Evolutionary conservation across 2,888 invertebrate species (phyloP), one percentile per base, ranked within the genome.

Genomic region (Caenorhabditis virilis): DNA sequence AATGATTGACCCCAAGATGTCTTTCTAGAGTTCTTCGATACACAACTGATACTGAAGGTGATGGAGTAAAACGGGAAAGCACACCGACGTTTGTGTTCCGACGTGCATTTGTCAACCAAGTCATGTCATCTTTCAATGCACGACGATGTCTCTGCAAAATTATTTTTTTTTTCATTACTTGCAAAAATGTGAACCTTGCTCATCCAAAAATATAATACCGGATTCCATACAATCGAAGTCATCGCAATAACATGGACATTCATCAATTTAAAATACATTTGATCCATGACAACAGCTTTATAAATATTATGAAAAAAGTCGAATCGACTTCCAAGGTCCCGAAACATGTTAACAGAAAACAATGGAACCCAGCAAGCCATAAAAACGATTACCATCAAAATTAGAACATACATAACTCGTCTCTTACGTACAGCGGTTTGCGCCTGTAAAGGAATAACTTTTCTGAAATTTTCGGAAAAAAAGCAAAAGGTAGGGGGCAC

Each of bases 121-220:
- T 75, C 80, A 82, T 82, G 57, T 82, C 82, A 55, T 82, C 79
- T 50, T 79, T 78, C 18, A 82, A 69, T 3, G 82, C 82, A 20
- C 79, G 63, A 18, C 82, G 75, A 70, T 82, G 82, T 23, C 82
- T 61, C 77, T 79, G 66, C 56, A 69, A 72, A 38, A 6, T n/a
- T 16, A n/a, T 38, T 33, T 1, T 33, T 1, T 22, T 22, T 7
- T 18, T 9, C 30, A 54, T 50, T 53, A 60, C 60, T 46, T 55
- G 49, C 41, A 38, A 43, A 27, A 13, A 43, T 36, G 49, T 41
- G 39, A 55, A 77, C 79, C 73, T 82, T 82, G 65, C 75, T 73
- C 79, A 82, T 78, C 80, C 80, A 82, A 70, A 82, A 82, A 64
- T 82, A 82, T 38, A 82, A 72, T 47, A 81, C 62, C 18, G 82